phyloP scores from a whole-genome alignment of 2,113 vertebrate species.

The Ptilonorhynchus violaceus region DNA sequence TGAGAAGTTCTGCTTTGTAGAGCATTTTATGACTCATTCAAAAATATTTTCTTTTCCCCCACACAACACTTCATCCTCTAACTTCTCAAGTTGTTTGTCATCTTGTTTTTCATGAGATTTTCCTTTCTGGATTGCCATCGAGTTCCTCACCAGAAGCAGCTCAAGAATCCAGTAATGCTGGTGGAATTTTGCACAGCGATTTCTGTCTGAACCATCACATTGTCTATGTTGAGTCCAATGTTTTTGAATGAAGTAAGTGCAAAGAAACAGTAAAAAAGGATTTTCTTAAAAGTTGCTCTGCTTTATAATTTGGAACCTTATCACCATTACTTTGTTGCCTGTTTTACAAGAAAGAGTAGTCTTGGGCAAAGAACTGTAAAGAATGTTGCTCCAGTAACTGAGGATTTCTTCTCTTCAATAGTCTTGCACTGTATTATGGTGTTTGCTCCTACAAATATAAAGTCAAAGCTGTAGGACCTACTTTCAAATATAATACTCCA shows the following conservation, averaged over 20 bases:
- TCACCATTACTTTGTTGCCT: not conserved
- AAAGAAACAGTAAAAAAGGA: not conserved
- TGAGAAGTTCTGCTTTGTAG: not conserved
- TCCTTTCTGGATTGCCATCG: not conserved
- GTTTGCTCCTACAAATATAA: not conserved
- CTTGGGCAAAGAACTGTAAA: not conserved
- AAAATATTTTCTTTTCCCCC: not conserved
- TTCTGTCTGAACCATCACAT: not conserved
- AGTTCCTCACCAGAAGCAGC: not conserved
- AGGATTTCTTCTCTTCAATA: not conserved
- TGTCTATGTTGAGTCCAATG: rapidly evolving
- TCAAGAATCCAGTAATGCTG: not conserved
- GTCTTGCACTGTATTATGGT: not conserved
- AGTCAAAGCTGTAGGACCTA: not conserved
- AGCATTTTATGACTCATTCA: not conserved
- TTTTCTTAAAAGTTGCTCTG: not conserved
- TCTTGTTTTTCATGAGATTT: not conserved
- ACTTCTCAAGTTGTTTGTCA: not conserved
- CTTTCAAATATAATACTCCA: not conserved
- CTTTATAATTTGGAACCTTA: not conserved
- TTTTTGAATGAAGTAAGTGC: not conserved
- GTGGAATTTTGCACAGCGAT: not conserved
- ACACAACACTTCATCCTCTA: not conserved
- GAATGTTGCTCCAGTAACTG: not conserved
- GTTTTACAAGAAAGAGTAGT: not conserved